phyloP scores from a whole-genome alignment of 2,113 vertebrate genomes.

The Serilophus lunatus region DNA sequence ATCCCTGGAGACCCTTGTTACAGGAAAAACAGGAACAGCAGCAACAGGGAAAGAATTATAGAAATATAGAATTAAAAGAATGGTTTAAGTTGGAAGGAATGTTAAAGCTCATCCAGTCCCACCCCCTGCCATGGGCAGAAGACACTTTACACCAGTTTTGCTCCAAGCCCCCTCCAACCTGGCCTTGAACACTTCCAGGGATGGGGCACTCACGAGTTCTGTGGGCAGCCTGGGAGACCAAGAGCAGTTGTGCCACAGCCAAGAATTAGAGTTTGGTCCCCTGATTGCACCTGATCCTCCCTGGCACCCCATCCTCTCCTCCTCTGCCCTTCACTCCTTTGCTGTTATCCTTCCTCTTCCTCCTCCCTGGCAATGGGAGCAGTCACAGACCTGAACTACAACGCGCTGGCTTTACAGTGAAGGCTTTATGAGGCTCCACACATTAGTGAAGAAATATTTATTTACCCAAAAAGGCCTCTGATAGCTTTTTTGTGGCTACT shows the following conservation, averaged over 20 bases:
- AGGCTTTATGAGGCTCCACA: not conserved
- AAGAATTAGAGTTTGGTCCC: not conserved
- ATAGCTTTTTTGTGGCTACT: slow-evolving; percentile 22
- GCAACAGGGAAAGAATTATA: slow-evolving; percentile 18
- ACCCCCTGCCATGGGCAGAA: not conserved
- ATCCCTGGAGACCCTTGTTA: slow-evolving; percentile 92
- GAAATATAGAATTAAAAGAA: not conserved
- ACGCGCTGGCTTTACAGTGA: not conserved
- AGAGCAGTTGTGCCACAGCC: not conserved
- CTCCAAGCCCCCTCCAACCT: not conserved
- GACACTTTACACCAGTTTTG: not conserved
- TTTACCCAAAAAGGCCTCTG: slow-evolving; percentile 46
- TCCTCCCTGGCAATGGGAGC: rapidly evolving
- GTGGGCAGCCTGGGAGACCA: not conserved
- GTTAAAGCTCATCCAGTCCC: not conserved
- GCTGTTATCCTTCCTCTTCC: not conserved
- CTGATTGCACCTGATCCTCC: not conserved
- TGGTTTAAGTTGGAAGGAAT: not conserved
- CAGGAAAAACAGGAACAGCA: slow-evolving; percentile 24
- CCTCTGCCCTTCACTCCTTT: slow-evolving; percentile 4
- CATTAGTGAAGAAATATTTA: slow-evolving; percentile 21
- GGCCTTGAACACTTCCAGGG: not conserved
- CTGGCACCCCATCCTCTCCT: not conserved
- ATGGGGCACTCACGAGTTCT: not conserved
- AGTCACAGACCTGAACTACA: not conserved